Base-by-base conservation (phyloP, 1,140 invertebrate species). In the Drosophila parabipectinata region DNA sequence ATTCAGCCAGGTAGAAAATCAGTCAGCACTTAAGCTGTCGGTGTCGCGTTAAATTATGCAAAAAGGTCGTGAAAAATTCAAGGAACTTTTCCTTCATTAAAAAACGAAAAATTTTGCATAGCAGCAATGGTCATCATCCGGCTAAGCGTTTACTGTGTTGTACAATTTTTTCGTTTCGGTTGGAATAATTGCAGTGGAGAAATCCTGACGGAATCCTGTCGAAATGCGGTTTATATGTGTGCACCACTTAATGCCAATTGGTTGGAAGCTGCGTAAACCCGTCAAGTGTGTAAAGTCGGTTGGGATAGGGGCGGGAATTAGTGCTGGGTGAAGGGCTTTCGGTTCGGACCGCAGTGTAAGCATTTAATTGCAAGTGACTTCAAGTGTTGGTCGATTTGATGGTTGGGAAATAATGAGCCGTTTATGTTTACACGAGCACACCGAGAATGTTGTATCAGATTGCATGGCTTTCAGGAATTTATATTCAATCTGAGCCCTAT, bases 41-140 rank as follows among this genome's bases (percentile, higher is more conserved):
- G 18, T 69, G 64, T 74, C 68, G 72, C 61, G 68, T 81, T 85
- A 80, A 84, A 85, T 85, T 85, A 85, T 77, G 81, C 73, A 77
- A 74, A 73, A 50, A 58, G 45, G 18, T 28, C n/a, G 26, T 50
- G 62, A 14, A 66, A 63, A 44, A 50, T 15, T 37, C 12, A 28
- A 53, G 47, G 47, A 39, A 48, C 12, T 37, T 44, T 64, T 77
- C 75, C 78, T 64, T 77, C 75, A 83, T 82, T 83, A 79, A 78
- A 76, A 67, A 39, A 50, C 21, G 12, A 67, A 45, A 52, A 51
- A 58, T 14, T 5, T 7, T 28, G 54, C n/a, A 57, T 18, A 61
- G 37, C 34, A 37, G 55, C 51, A 61, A 57, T 73, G 74, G 82
- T 72, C 61, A 85, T 72, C 61, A 80, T 18, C 15, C 15, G 14